Percentiles rank a stretch among this genome's conserved stretches.
Conservation (phyloP, 2,113 vertebrate genomes). For the Chascanopsetta lugubris region DNA sequence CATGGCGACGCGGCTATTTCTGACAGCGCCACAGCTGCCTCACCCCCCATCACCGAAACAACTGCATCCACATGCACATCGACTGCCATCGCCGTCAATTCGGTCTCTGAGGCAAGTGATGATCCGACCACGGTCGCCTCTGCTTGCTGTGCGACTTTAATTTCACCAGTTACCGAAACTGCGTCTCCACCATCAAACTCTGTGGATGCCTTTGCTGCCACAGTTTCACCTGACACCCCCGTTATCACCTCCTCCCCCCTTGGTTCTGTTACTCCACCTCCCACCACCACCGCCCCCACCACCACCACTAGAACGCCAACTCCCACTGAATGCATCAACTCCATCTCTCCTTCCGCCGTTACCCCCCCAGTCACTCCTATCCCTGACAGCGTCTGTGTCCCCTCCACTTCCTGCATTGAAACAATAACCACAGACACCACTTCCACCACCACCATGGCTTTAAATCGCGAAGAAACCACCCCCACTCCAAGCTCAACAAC, state of each 20-base stretch:
- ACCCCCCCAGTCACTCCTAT: conserved; percentile 10
- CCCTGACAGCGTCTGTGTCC: conserved; percentile 6
- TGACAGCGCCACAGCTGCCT: conserved; percentile 20
- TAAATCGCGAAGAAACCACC: conserved; percentile 43
- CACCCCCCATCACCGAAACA: conserved; percentile 35
- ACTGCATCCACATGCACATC: conserved; percentile 18
- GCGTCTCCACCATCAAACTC: conserved; percentile 20
- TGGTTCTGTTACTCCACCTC: conserved; percentile 6
- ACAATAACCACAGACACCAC: conserved; percentile 55
- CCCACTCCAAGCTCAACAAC: conserved; percentile 41
- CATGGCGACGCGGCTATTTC: conserved; percentile 38
- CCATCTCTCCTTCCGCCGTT: conserved; percentile 20
- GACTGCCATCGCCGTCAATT: conserved; percentile 2
- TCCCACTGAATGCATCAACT: conserved; percentile 23
- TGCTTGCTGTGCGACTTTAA: conserved; percentile 24
- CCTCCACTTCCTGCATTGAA: conserved; percentile 48
- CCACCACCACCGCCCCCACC: conserved; percentile 15
- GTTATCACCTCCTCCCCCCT: conserved; percentile 17
- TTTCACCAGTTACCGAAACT: conserved; percentile 32
- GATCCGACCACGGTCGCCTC: conserved; percentile 20
- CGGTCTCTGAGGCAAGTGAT: conserved; percentile 10
- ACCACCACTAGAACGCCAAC: conserved; percentile 33
- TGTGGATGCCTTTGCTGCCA: conserved; percentile 10
- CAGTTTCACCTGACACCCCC: conserved; percentile 28
- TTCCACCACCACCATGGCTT: conserved; percentile 35